phyloP scores from a whole-genome alignment of 2,888 invertebrate genomes.

The Crocallis elinguaria region DNA sequence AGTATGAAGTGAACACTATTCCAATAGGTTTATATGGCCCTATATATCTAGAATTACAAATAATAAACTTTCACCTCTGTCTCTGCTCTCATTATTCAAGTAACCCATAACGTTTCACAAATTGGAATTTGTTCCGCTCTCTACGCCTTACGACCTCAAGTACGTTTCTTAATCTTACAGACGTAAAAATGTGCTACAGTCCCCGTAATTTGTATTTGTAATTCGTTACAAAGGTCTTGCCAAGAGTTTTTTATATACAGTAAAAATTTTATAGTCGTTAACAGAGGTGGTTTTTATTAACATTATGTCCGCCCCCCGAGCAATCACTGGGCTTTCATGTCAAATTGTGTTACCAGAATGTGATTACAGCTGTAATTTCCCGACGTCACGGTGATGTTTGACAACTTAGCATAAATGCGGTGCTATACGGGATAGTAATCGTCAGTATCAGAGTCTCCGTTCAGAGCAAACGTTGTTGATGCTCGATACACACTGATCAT shows the following conservation, averaged over 20 bases:
- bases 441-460: neutral
- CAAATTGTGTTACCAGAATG: constrained; percentile 48
- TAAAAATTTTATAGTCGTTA: constrained; percentile 32
- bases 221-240: constrained; percentile 30
- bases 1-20: no score
- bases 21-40: no score
- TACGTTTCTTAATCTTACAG: constrained; percentile 26
- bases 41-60: no score
- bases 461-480: no score
- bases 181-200: constrained; percentile 26
- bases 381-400: constrained; percentile 39
- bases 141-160: constrained; percentile 18
- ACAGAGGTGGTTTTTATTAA: constrained; percentile 42
- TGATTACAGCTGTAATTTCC: constrained; percentile 58
- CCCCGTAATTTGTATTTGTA: constrained; percentile 36
- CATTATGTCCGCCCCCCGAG: constrained; percentile 38
- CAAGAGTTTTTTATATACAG: constrained; percentile 30
- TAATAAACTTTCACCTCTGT: neutral
- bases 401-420: constrained; percentile 44
- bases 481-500: no score
- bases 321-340: constrained; percentile 49
- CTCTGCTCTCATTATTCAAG: constrained; percentile 1
- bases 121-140: constrained; percentile 20
- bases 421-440: constrained; percentile 30
- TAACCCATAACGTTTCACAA: constrained; percentile 24